Evolutionary conservation across 2,113 vertebrate genomes (phyloP).

Genomic region (Eurystomus gularis): DNA sequence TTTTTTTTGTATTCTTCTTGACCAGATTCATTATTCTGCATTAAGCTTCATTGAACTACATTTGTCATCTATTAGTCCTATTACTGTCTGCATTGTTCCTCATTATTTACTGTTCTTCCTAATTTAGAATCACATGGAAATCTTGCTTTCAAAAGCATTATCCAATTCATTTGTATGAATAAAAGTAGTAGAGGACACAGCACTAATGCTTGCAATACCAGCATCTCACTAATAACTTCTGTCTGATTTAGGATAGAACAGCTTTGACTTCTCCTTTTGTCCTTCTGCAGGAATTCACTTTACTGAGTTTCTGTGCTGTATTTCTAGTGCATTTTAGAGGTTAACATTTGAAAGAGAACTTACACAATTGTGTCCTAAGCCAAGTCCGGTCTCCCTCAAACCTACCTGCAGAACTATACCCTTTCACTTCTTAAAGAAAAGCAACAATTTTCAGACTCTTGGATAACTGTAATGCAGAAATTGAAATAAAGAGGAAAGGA

Average conservation of each 20-base stretch:
- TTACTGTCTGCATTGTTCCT: conserved; percentile 48
- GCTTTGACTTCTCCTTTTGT: neutral
- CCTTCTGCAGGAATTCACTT: neutral
- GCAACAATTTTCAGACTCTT: neutral
- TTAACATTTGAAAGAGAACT: neutral
- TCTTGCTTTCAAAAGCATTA: conserved; percentile 53
- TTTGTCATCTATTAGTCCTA: conserved; percentile 64
- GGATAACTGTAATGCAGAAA: neutral
- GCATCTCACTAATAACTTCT: conserved; percentile 1
- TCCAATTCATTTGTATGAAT: conserved; percentile 25
- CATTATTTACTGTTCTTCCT: conserved; percentile 61
- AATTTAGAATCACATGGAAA: conserved; percentile 50
- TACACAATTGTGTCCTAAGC: neutral
- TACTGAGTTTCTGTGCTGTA: neutral
- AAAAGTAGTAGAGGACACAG: conserved; percentile 44
- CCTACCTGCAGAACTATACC: neutral
- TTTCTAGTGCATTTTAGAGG: neutral
- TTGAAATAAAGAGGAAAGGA: neutral
- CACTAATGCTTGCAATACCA: neutral
- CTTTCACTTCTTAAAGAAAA: neutral
- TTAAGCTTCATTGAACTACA: conserved; percentile 45
- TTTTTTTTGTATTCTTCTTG: neutral
- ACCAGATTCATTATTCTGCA: conserved; percentile 46
- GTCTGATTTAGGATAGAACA: neutral
- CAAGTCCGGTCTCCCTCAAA: neutral